These are phyloP conservation scores for Sarcophaga subvicina DNA, from an alignment of 2,888 invertebrate species.

Conservation along the genomic window DNA sequence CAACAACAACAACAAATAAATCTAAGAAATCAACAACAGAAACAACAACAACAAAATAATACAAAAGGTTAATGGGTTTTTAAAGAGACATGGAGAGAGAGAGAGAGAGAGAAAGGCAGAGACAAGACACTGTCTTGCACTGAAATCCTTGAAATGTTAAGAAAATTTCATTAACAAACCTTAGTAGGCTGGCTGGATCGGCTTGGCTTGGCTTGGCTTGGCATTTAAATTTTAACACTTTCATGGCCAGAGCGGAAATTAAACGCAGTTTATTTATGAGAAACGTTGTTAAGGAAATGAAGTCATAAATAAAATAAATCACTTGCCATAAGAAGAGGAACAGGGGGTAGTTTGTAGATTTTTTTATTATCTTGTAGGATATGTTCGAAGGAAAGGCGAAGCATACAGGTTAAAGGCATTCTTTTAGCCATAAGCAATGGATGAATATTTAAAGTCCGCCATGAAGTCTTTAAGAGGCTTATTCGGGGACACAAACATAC, in stretches of 20 bases:
- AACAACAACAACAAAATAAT: not conserved
- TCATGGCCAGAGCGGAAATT: not conserved
- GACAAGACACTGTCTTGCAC: not conserved
- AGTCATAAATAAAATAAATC: not conserved
- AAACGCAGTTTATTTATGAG: not conserved
- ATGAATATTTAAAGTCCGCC: too few relatives aligned
- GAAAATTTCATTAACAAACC: constrained; percentile 1
- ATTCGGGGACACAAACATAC: too few relatives aligned
- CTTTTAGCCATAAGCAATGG: too few relatives aligned
- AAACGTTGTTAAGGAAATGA: not conserved
- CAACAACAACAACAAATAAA: constrained; percentile 7
- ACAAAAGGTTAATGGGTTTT: constrained; percentile 65
- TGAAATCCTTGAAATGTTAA: constrained; percentile 1
- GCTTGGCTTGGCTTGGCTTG: too few relatives aligned
- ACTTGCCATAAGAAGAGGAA: too few relatives aligned
- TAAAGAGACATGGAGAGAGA: constrained; percentile 22
- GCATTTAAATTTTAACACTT: constrained; percentile 10
- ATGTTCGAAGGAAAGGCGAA: too few relatives aligned
- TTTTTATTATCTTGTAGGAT: too few relatives aligned
- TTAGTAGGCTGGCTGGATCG: not conserved
- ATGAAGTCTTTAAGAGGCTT: too few relatives aligned
- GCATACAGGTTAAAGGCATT: too few relatives aligned
- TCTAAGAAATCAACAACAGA: constrained; percentile 2
- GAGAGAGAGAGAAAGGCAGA: not conserved
- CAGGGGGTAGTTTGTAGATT: too few relatives aligned